phyloP scores from a whole-genome alignment of 2,797 vertebrate species.

The Holocentrus rufus region DNA sequence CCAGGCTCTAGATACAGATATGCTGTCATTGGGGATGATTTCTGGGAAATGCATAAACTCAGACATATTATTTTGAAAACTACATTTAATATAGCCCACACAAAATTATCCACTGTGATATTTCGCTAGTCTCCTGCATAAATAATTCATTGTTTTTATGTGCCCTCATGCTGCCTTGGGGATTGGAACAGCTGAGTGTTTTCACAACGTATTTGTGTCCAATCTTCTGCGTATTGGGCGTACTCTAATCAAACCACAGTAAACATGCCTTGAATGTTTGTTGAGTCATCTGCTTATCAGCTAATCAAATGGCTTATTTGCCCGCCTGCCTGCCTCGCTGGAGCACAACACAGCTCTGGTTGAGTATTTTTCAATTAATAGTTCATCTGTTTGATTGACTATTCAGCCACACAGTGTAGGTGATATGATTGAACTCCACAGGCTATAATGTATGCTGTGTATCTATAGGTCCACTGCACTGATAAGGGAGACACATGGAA shows the following conservation, averaged over 20 bases:
- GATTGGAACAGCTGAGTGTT: conserved; percentile 82
- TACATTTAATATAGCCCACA: conserved; percentile 79
- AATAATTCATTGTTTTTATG: conserved; percentile 84
- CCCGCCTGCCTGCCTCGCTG: conserved; percentile 64
- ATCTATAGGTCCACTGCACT: conserved; percentile 50
- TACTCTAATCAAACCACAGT: conserved; percentile 82
- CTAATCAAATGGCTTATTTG: conserved; percentile 82
- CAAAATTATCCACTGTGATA: conserved; percentile 81
- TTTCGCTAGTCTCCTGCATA: conserved; percentile 77
- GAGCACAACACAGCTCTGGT: conserved; percentile 64
- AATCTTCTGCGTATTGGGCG: conserved; percentile 79
- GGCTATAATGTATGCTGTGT: conserved; percentile 55
- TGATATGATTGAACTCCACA: conserved; percentile 64
- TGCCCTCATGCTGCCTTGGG: conserved; percentile 77
- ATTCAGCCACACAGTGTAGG: conserved; percentile 50
- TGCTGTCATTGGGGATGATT: conserved; percentile 67
- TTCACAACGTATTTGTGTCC: conserved; percentile 82
- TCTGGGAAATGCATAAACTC: conserved; percentile 66
- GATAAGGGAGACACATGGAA: conserved; percentile 35
- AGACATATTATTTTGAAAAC: conserved; percentile 78
- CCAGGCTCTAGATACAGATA: conserved; percentile 50
- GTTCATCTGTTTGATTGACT: conserved; percentile 73
- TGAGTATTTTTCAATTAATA: conserved; percentile 79
- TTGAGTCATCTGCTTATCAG: conserved; percentile 83
- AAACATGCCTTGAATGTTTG: conserved; percentile 82